Evolutionary conservation across 2,888 invertebrate species (phyloP).

Genomic region (Papilio demoleus): DNA sequence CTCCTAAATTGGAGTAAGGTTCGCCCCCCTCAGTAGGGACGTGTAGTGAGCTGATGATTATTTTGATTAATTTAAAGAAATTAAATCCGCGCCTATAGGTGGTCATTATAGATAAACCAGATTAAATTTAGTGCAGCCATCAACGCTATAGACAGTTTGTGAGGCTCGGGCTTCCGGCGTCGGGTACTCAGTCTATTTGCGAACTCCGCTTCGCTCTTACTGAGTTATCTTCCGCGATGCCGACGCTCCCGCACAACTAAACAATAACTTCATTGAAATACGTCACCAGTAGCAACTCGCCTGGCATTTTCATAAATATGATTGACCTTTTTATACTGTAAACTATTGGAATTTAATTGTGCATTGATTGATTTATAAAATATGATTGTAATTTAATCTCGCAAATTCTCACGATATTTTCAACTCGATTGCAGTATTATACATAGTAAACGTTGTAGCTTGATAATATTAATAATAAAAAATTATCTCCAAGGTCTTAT

Average conservation of each 20-base stretch:
- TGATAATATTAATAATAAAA: no score
- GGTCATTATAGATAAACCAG: background rate
- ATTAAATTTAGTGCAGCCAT: conserved; percentile 36
- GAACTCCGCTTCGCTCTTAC: conserved; percentile 42
- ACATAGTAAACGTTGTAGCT: background rate
- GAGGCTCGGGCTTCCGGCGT: conserved; percentile 32
- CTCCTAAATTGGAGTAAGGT: no score
- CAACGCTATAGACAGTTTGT: conserved; percentile 29
- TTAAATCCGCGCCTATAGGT: no score
- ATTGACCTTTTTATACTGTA: conserved; percentile 8
- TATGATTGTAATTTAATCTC: background rate
- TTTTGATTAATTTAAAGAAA: no score
- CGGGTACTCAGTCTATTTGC: conserved; percentile 44
- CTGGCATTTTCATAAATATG: conserved; percentile 6
- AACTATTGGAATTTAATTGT: background rate
- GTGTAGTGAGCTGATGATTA: no score
- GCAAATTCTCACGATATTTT: background rate
- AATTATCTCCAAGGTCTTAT: no score
- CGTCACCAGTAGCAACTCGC: background rate
- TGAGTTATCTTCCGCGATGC: conserved; percentile 36
- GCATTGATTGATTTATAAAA: background rate
- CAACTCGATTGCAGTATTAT: background rate
- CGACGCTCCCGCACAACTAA: conserved; percentile 28
- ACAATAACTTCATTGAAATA: conserved; percentile 37
- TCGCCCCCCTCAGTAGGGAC: no score